These are phyloP conservation scores for Rhopalosiphum nymphaeae DNA, from an alignment of 2,888 invertebrate species.

Conservation along the genomic window DNA sequence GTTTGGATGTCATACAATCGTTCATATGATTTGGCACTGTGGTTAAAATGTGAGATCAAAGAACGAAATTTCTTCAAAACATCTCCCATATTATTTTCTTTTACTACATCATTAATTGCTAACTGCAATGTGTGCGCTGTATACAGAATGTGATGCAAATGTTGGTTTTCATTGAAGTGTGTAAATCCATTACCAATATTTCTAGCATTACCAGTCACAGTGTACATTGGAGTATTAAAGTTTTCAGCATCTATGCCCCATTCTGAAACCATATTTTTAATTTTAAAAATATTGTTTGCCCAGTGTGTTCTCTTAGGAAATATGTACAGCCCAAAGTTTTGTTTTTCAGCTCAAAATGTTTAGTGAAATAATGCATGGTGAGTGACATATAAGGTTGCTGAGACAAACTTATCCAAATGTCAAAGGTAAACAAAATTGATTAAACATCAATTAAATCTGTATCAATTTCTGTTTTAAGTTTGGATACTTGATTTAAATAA, in stretches of 20 bases:
- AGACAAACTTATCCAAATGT: neutral
- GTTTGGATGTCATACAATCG: slow-evolving; percentile 12
- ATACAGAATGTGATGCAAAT: neutral
- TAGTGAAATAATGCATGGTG: neutral
- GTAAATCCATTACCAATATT: slow-evolving; percentile 17
- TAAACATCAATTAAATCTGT: neutral
- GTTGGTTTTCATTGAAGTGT: neutral
- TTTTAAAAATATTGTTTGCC: neutral
- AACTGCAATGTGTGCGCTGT: neutral
- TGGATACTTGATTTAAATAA: slow-evolving; percentile 54
- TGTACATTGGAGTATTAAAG: neutral
- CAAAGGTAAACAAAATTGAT: slow-evolving; percentile 22
- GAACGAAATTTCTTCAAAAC: neutral
- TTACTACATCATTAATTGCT: neutral
- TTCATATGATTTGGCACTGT: neutral
- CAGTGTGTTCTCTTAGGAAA: slow-evolving; percentile 13
- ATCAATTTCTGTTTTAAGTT: slow-evolving; percentile 8
- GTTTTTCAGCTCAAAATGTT: neutral
- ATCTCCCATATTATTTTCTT: slow-evolving; percentile 10
- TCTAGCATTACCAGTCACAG: slow-evolving; percentile 5
- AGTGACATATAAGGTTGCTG: slow-evolving; percentile 2
- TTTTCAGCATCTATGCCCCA: neutral
- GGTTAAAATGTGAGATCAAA: neutral
- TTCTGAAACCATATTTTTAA: neutral
- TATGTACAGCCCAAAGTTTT: neutral